Percentiles rank a stretch among this genome's conserved stretches.
Conservation (phyloP, 37 sponge, comb jelly and placozoan genomes). For the Beroe ovata region DNA sequence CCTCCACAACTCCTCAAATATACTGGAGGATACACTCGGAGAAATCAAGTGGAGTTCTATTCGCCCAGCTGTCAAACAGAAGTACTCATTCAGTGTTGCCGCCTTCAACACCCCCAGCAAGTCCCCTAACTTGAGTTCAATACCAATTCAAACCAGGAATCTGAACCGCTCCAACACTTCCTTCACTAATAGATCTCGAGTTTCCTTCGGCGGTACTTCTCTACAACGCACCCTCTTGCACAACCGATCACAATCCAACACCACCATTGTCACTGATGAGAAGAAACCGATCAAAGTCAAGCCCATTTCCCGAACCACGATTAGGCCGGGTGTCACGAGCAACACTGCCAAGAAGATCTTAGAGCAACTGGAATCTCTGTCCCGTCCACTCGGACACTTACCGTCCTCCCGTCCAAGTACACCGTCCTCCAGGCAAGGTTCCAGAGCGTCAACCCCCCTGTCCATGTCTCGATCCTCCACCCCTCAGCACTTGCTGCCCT, state of each 20-base stretch:
- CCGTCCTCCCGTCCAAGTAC: conserved; percentile 56
- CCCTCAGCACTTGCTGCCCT: conserved; percentile 34
- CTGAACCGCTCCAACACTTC: conserved; percentile 1
- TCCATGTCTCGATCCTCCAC: conserved; percentile 50
- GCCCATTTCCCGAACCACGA: conserved; percentile 40
- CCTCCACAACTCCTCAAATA: neutral
- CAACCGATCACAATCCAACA: conserved; percentile 5
- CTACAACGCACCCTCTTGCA: conserved; percentile 42
- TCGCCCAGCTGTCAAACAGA: conserved; percentile 65
- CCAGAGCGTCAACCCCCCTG: conserved; percentile 38
- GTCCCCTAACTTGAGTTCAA: conserved; percentile 27
- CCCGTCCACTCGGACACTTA: conserved; percentile 34
- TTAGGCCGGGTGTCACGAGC: conserved; percentile 51
- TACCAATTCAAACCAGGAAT: neutral
- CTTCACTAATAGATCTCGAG: conserved; percentile 52
- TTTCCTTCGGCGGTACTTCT: conserved; percentile 36
- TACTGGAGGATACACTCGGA: conserved; percentile 60
- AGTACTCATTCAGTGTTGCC: conserved; percentile 64
- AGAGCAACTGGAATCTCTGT: conserved; percentile 58
- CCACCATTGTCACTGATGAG: neutral
- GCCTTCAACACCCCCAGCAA: conserved; percentile 59
- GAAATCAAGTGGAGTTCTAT: conserved; percentile 62
- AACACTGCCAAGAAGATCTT: conserved; percentile 67
- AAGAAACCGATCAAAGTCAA: conserved; percentile 51
- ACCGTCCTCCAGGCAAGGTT: conserved; percentile 42